Evolutionary conservation across 2,797 vertebrate genomes (phyloP).

Genomic region (Dermochelys coriacea): DNA sequence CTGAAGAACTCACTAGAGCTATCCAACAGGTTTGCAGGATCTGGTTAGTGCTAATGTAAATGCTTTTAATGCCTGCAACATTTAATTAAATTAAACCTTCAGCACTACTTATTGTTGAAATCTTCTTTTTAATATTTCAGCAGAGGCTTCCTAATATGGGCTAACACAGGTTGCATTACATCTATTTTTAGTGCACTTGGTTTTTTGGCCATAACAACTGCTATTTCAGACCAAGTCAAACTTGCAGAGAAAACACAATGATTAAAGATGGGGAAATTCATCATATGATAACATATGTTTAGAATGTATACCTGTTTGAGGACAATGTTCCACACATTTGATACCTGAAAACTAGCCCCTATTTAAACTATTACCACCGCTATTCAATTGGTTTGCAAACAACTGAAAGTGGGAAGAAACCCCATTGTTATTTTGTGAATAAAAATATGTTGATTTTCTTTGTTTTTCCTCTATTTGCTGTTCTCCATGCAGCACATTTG

Average conservation of each 20-base stretch:
- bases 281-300: conserved; percentile 9
- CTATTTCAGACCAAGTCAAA: conserved; percentile 68
- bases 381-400: conserved; percentile 38
- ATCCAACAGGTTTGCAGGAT: background rate
- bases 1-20: conserved; percentile 51
- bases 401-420: background rate
- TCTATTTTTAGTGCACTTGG: conserved; percentile 75
- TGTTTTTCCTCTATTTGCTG: background rate
- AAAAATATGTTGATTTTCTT: background rate
- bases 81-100: conserved; percentile 52
- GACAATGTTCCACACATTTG: background rate
- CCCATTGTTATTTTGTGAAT: background rate
- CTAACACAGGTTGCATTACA: conserved; percentile 69
- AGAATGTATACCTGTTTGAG: conserved; percentile 58
- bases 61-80: conserved; percentile 43
- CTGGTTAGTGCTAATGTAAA: conserved; percentile 11
- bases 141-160: conserved; percentile 77
- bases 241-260: conserved; percentile 63
- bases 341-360: conserved; percentile 37
- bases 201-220: conserved; percentile 71
- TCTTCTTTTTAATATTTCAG: conserved; percentile 61
- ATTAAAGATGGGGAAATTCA: conserved; percentile 61
- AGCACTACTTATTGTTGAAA: conserved; percentile 42
- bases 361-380: conserved; percentile 53
- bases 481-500: background rate